phyloP scores from a whole-genome alignment of 1,140 invertebrate species.

The Dendroctonus valens region DNA sequence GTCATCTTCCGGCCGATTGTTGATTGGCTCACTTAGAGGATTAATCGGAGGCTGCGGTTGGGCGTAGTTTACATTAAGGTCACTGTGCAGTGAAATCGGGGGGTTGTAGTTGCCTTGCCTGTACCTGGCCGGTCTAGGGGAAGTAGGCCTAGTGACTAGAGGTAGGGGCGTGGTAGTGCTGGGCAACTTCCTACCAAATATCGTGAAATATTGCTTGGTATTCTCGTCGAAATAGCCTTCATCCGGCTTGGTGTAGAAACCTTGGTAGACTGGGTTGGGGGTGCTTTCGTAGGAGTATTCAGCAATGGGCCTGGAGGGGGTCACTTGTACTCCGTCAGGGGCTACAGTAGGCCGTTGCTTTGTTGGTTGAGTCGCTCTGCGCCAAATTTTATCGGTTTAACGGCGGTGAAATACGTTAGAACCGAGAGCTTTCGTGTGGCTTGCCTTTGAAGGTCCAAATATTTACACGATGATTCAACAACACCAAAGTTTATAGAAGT shows the following conservation, averaged over 20 bases:
- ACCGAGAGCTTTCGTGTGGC: no score
- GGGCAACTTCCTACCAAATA: conserved; percentile 69
- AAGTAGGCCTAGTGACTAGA: conserved; percentile 21
- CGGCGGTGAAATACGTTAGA: no score
- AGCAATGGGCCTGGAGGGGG: conserved; percentile 35
- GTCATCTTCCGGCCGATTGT: conserved; percentile 4
- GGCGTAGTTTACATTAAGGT: conserved; percentile 64
- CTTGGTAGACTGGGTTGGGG: conserved; percentile 61
- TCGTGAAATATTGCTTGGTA: conserved; percentile 73
- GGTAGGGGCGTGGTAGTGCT: conserved; percentile 54
- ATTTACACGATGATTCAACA: no score
- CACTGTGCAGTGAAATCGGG: conserved; percentile 56
- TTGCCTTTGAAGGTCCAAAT: no score
- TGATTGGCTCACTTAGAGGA: conserved; percentile 61
- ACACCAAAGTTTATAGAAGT: no score
- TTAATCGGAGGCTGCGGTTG: conserved; percentile 60
- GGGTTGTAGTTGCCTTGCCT: conserved; percentile 39
- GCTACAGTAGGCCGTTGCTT: conserved; percentile 7
- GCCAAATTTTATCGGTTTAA: no score
- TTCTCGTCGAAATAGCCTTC: conserved; percentile 69
- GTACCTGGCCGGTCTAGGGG: conserved; percentile 19
- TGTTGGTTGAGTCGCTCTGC: not conserved
- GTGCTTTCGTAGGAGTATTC: conserved; percentile 53
- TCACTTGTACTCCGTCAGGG: conserved; percentile 9
- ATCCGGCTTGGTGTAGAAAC: conserved; percentile 71